phyloP scores from a whole-genome alignment of 37 sponge, comb jelly and placozoan species.

The Halisarca cf. caerulea region DNA sequence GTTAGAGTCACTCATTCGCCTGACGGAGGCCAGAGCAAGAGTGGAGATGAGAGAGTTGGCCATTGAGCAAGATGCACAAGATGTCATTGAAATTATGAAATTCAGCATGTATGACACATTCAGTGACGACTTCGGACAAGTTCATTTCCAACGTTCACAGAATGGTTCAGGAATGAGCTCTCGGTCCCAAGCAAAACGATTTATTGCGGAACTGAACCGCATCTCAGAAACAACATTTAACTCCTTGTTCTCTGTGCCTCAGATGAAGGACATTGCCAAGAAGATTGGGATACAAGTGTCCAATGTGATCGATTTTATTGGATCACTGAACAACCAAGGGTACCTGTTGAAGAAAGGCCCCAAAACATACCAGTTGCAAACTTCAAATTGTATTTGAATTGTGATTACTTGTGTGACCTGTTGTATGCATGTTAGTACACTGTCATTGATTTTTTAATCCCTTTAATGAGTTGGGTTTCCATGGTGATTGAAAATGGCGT shows the following conservation, averaged over 20 bases:
- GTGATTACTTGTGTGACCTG: too few species aligned
- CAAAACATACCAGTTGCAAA: conserved; percentile 86
- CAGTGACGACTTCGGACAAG: conserved; percentile 81
- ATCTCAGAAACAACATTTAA: conserved; percentile 66
- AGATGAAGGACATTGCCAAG: conserved; percentile 83
- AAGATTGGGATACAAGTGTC: conserved; percentile 64
- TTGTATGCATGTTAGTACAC: too few species aligned
- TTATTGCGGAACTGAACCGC: conserved; percentile 76
- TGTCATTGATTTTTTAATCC: too few species aligned
- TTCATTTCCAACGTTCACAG: conserved; percentile 85
- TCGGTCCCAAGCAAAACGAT: conserved; percentile 71
- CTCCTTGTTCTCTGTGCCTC: conserved; percentile 78
- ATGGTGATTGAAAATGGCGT: too few species aligned
- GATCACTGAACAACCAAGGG: conserved; percentile 91
- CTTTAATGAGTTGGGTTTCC: too few species aligned
- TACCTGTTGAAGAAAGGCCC: conserved; percentile 97
- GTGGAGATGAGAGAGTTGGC: conserved; percentile 82
- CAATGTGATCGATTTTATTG: conserved; percentile 82
- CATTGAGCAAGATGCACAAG: conserved; percentile 80
- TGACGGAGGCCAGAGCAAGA: conserved; percentile 94
- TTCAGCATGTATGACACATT: conserved; percentile 85
- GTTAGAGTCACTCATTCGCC: conserved; percentile 94
- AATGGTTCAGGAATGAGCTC: conserved; percentile 89
- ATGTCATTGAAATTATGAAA: conserved; percentile 95
- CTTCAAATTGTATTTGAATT: conserved; percentile 37